Evolutionary conservation across 2,888 invertebrate species (phyloP).

Genomic region (Xestia ashworthii): DNA sequence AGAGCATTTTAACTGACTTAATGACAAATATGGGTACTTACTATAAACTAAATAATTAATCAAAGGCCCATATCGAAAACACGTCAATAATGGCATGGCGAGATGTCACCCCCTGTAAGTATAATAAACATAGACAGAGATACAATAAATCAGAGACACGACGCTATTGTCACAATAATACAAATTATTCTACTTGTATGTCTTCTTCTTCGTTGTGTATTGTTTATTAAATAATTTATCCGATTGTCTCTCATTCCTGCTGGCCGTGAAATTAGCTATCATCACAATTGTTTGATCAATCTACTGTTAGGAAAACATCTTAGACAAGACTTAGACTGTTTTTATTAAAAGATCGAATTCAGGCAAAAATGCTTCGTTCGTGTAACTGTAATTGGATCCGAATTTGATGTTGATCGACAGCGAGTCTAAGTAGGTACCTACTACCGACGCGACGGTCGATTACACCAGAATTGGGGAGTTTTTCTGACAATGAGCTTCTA

Average conservation of each 20-base stretch:
- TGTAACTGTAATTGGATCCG: not conserved
- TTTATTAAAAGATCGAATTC: not conserved
- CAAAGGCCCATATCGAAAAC: not conserved
- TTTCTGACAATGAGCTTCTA: not conserved
- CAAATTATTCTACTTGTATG: not conserved
- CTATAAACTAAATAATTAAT: not conserved
- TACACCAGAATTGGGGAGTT: not conserved
- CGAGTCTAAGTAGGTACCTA: not conserved
- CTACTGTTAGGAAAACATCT: not conserved
- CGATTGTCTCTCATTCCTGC: constrained; percentile 7
- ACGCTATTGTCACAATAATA: not conserved
- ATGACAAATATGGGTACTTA: not conserved
- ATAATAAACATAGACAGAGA: not conserved
- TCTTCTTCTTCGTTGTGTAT: not conserved
- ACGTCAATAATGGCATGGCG: not conserved
- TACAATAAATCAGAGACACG: not conserved
- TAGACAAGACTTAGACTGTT: too few species aligned
- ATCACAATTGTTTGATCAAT: not conserved
- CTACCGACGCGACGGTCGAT: not conserved
- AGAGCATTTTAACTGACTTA: not conserved
- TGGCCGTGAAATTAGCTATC: constrained; percentile 16
- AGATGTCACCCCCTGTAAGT: constrained; percentile 24
- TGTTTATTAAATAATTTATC: not conserved
- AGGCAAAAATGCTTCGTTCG: not conserved
- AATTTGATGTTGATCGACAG: not conserved